These are phyloP conservation scores for Rotaria macrura DNA, from an alignment of 2,888 invertebrate genomes.

Conservation along the genomic window DNA sequence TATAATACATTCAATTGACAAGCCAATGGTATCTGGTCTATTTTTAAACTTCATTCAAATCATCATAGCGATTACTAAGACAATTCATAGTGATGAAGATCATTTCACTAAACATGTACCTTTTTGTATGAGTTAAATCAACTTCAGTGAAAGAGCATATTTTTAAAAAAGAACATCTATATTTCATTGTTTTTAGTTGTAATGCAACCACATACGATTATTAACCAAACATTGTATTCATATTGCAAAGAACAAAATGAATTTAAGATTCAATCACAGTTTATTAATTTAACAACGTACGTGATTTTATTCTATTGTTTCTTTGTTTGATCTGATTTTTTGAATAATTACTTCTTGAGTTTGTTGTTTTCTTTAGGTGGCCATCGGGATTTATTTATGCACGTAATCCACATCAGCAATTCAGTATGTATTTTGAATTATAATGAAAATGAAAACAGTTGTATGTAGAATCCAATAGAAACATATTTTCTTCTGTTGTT, in stretches of 20 bases:
- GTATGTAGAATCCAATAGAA: not conserved
- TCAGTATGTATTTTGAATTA: not conserved
- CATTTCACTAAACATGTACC: not conserved
- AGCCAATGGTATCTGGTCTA: not conserved
- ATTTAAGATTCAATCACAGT: not conserved
- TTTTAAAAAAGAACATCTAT: not conserved
- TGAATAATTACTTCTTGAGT: too few species aligned
- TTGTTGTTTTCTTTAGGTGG: not conserved
- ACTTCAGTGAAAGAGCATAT: not conserved
- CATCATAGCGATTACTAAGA: not conserved
- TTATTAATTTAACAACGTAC: not conserved
- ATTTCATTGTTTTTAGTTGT: not conserved
- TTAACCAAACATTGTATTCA: constrained; percentile 13
- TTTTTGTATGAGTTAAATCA: not conserved
- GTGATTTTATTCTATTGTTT: too few species aligned
- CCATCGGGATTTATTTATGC: constrained; percentile 13
- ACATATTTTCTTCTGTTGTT: not conserved
- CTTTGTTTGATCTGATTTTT: too few species aligned
- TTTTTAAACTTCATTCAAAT: not conserved
- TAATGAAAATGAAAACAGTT: not conserved
- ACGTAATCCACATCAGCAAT: not conserved
- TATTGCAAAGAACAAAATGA: constrained; percentile 19
- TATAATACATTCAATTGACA: not conserved
- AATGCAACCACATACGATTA: not conserved
- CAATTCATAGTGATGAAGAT: not conserved